These are phyloP conservation scores for Cantharis rustica DNA, from an alignment of 2,888 invertebrate genomes.

Conservation along the genomic window DNA sequence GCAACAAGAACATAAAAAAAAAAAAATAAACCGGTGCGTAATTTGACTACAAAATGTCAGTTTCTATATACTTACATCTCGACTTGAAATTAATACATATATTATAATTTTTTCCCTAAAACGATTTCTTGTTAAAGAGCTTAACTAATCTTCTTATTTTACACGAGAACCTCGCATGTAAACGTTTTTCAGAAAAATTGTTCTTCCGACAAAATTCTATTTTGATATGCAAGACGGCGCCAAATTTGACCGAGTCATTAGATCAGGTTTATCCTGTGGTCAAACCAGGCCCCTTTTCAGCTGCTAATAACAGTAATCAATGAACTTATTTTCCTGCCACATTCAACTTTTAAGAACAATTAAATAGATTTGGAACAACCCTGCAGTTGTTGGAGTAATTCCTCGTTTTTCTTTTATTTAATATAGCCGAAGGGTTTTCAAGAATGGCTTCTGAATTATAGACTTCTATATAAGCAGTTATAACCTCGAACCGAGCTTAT, in stretches of 20 bases:
- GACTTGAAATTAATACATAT: background rate
- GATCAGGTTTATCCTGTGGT: constrained; percentile 7
- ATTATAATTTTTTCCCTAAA: background rate
- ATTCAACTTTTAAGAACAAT: constrained; percentile 24
- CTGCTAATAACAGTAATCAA: constrained; percentile 27
- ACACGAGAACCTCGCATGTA: background rate
- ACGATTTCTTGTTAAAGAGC: background rate
- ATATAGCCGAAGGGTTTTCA: constrained; percentile 15
- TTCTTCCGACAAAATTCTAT: background rate
- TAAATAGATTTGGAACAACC: constrained; percentile 23
- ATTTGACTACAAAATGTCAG: background rate
- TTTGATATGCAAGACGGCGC: constrained; percentile 9
- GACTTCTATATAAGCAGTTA: constrained; percentile 12
- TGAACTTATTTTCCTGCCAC: constrained; percentile 12
- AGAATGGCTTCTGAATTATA: constrained; percentile 29
- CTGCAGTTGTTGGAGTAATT: constrained; percentile 23
- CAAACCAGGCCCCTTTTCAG: constrained; percentile 8
- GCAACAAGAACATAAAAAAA: background rate
- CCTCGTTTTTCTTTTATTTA: constrained; percentile 20
- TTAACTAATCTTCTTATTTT: background rate
- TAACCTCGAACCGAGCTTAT: background rate
- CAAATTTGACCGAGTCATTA: constrained; percentile 6
- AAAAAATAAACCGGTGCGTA: background rate
- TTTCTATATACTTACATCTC: background rate
- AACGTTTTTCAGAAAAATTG: background rate